Evolutionary conservation across 2,888 invertebrate species (phyloP).

Genomic region (Hyposoter dolosus): DNA sequence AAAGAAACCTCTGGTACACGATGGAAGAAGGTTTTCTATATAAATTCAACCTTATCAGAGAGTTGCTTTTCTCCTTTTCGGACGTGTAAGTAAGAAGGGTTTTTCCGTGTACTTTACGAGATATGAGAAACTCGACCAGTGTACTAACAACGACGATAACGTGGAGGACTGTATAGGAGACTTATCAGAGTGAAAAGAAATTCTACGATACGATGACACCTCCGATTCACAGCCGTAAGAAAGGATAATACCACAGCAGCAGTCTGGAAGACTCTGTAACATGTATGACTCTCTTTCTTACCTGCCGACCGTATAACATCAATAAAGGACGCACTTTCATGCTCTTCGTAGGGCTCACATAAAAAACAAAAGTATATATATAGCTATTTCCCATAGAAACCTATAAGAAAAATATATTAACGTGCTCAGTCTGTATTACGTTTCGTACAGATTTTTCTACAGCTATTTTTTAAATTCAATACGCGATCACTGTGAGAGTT

Average conservation of each 20-base stretch:
- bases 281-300: conserved; percentile 31
- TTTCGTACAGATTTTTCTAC: neutral
- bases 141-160: conserved; percentile 42
- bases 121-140: conserved; percentile 17
- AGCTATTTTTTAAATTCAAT: neutral
- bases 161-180: conserved; percentile 19
- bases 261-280: conserved; percentile 48
- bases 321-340: conserved; percentile 59
- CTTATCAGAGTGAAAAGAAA: conserved; percentile 50
- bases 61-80: neutral
- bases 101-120: conserved; percentile 55
- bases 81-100: conserved; percentile 39
- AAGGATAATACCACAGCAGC: conserved; percentile 53
- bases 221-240: conserved; percentile 59
- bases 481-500: neutral
- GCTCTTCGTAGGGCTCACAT: conserved; percentile 33
- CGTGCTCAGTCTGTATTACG: neutral
- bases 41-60: conserved; percentile 63
- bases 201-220: conserved; percentile 65
- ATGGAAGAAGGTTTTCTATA: conserved; percentile 46
- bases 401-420: conserved; percentile 42
- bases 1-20: neutral
- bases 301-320: conserved; percentile 55
- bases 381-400: conserved; percentile 27
- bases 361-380: conserved; percentile 34